Evolutionary conservation across 2,797 vertebrate species (phyloP).

Genomic region (Callimico goeldii): DNA sequence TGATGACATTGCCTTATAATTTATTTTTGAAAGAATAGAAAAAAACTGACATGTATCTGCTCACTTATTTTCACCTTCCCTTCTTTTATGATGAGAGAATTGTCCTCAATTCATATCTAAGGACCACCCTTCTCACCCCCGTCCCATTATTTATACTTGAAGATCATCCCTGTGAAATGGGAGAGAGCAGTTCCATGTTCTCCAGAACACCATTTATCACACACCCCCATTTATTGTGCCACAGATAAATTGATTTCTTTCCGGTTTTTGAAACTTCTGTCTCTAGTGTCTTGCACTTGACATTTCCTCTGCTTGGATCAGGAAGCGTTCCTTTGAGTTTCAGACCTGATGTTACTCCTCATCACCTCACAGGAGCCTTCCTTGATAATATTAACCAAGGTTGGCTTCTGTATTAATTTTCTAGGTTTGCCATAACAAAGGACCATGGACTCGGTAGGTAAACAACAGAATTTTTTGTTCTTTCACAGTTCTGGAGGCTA

Average conservation of each 20-base stretch:
- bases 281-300: background rate
- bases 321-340: background rate
- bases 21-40: background rate
- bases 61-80: background rate
- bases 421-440: background rate
- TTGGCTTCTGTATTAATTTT: background rate
- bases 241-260: background rate
- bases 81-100: background rate
- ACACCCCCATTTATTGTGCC: background rate
- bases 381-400: background rate
- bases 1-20: background rate
- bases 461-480: background rate
- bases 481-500: background rate
- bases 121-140: background rate
- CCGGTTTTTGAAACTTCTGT: background rate
- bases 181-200: background rate
- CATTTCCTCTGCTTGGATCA: background rate
- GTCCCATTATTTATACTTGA: background rate
- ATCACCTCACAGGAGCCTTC: background rate
- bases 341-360: background rate
- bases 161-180: background rate
- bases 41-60: background rate
- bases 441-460: accelerated
- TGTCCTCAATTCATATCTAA: background rate
- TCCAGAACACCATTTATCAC: background rate